These are phyloP conservation scores for Saturnia japonica DNA, from an alignment of 2,888 invertebrate genomes.

Conservation along the genomic window DNA sequence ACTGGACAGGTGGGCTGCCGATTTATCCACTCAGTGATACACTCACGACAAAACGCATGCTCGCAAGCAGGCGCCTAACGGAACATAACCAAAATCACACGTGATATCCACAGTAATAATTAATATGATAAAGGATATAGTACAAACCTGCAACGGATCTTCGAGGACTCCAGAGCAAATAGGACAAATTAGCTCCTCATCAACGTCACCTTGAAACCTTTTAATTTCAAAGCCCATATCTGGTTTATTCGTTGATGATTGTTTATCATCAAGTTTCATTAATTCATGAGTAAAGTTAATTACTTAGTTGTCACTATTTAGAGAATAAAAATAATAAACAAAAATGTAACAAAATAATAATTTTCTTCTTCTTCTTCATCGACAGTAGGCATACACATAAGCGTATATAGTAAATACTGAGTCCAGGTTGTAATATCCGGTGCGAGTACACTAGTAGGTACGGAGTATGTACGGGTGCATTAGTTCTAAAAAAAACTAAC, in stretches of 20 bases:
- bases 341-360: conserved; percentile 2
- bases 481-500: no score
- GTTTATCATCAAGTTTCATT: conserved; percentile 43
- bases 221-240: conserved; percentile 96
- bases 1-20: conserved; percentile 97
- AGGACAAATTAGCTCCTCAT: conserved; percentile 97
- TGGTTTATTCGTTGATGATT: conserved; percentile 46
- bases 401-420: no score
- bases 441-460: no score
- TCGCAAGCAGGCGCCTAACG: conserved; percentile 95
- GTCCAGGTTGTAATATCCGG: no score
- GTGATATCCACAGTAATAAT: conserved; percentile 17
- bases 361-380: not conserved
- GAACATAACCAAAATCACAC: conserved; percentile 26
- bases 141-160: conserved; percentile 94
- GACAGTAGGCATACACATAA: no score
- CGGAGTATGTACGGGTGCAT: no score
- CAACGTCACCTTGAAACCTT: conserved; percentile 97
- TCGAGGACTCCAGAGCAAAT: conserved; percentile 98
- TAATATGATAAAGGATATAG: conserved; percentile 23
- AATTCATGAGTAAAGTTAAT: not conserved
- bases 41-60: conserved; percentile 96
- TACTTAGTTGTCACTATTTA: not conserved
- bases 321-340: conserved; percentile 1
- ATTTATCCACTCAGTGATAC: conserved; percentile 97